Base-by-base conservation (phyloP, 1,140 invertebrate species). In the Xylocopa sonorina region DNA sequence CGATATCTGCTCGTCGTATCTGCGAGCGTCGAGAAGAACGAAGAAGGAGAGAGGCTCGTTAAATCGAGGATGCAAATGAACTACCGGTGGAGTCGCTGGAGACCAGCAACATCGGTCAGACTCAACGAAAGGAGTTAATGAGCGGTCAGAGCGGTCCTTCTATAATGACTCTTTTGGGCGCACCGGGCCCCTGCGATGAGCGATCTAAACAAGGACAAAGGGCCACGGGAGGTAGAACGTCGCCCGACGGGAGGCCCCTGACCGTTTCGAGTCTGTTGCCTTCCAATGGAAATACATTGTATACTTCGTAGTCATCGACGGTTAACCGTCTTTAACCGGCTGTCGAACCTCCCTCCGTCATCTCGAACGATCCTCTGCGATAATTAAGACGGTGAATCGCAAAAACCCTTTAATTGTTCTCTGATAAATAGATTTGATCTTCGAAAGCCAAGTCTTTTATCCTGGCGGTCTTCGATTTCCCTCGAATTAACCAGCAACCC, bases 201-300 rank as follows among this genome's bases (percentile, higher is more conserved):
- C 55, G 83, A 85, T 87, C 86, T 83, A 85, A 87, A 87, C 88
- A 88, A 87, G 88, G 87, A 89, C 87, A 89, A 89, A 86, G 88
- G 85, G 71, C 87, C 82, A 71, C 86, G 60, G 87, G 84, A 78
- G 84, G 87, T 86, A 87, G 80, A 87, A 87, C 83, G 88, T 82
- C 78, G 80, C 87, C 51, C 88, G 29, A 83, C 88, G 66, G 88
- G 88, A 81, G 76, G 79, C 57, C 82, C 69, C 77, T 80, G 81
- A 85, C 66, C 77, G 75, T 77, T 84, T 46, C 83, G 78, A 84
- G 50, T 55, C 63, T 32, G 43, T 21, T 75, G 43, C 27, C 58
- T 74, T 21, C 41, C 21, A 66, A 80, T 82, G 71, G 80, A 88
- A 75, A 79, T 75, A n/a, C n/a, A n/a, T n/a, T n/a, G n/a, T n/a